A percentile compares a stretch with the other conserved stretches of the same genome.
phyloP scores from a whole-genome alignment of 2,113 vertebrate species.

The Synodontis membranacea region DNA sequence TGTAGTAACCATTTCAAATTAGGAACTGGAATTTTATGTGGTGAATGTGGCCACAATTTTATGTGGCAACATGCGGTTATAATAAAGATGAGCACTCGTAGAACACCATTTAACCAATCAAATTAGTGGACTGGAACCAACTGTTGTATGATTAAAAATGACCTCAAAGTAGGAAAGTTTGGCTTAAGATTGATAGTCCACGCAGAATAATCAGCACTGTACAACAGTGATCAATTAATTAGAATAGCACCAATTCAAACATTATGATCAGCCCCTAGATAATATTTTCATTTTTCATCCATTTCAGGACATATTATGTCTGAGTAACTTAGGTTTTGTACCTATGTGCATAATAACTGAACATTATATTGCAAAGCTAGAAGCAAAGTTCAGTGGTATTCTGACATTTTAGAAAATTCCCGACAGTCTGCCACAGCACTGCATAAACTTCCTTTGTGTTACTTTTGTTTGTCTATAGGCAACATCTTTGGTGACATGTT shows the following conservation, averaged over 20 bases:
- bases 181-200: neutral
- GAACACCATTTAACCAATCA: neutral
- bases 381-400: neutral
- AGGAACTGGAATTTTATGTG: neutral
- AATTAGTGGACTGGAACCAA: neutral
- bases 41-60: no score
- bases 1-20: neutral
- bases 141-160: neutral
- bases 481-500: neutral
- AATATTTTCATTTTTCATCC: neutral
- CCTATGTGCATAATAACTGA: constrained; percentile 6
- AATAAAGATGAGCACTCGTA: neutral
- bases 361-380: neutral
- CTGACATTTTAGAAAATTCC: constrained; percentile 12
- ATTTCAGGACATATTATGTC: neutral
- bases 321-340: neutral
- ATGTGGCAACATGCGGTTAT: no score
- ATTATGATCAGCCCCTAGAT: neutral
- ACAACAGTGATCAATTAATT: neutral
- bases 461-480: neutral
- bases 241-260: neutral
- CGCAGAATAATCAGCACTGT: neutral
- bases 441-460: neutral
- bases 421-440: neutral
- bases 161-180: neutral